Percentiles rank a stretch among this genome's conserved stretches.
These are phyloP conservation scores for Sebastes umbrosus DNA, from an alignment of 2,797 vertebrate species.

Conservation along the genomic window DNA sequence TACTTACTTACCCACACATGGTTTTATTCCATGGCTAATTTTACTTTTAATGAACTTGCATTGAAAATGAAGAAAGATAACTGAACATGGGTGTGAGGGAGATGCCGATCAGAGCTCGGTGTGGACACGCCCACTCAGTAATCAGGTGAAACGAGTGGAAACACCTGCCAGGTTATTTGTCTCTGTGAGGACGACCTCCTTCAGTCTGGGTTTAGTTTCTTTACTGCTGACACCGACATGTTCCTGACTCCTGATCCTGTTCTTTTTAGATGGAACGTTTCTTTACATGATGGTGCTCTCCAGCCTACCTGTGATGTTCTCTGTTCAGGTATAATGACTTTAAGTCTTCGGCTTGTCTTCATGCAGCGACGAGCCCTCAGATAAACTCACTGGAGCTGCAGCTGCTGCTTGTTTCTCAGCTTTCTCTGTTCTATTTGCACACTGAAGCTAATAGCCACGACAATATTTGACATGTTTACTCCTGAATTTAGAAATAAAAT, in stretches of 20 bases:
- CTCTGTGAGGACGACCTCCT: too few species aligned
- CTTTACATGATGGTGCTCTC: not conserved
- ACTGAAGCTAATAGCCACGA: not conserved
- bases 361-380: not conserved
- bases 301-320: not conserved
- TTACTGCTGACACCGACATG: not conserved
- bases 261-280: constrained; percentile 10
- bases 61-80: too few species aligned
- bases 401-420: not conserved
- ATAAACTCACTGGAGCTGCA: not conserved
- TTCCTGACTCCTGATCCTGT: not conserved
- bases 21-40: too few species aligned
- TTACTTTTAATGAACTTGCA: too few species aligned
- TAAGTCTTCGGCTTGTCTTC: not conserved
- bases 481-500: not conserved
- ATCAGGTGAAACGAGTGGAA: too few species aligned
- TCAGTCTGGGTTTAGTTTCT: not conserved
- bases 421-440: not conserved
- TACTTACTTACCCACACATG: too few species aligned
- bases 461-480: constrained; percentile 1
- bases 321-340: constrained; percentile 22
- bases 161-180: too few species aligned
- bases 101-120: too few species aligned
- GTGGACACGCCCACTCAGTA: too few species aligned
- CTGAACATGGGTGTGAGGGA: too few species aligned